Base-by-base conservation (phyloP, 1,140 invertebrate species). In the Drosophila bifasciata region DNA sequence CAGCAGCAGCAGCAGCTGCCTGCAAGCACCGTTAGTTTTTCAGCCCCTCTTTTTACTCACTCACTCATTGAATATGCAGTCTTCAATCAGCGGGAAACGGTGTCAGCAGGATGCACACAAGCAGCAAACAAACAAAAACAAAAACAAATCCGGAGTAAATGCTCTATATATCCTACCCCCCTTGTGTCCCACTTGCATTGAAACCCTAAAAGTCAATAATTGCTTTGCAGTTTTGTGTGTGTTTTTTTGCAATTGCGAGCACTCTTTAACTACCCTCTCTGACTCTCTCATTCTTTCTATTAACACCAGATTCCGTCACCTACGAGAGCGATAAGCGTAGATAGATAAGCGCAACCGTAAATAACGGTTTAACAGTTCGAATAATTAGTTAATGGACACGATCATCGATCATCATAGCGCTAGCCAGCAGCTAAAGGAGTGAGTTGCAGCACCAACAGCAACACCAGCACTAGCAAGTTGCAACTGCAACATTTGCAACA, bases 181-280 rank as follows among this genome's bases (percentile, higher is more conserved):
- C 15, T 3, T 11, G n/a, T 11, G n/a, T 15, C 13, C 15, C 15
- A 23, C 19, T 45, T 13, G 19, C 36, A 45, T 32, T 67, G 68
- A 73, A 73, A 62, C 69, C 58, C 16, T 73, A 63, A 49, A 73
- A 73, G 64, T 68, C 64, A 68, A 68, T 68, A 68, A 51, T 17
- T 51, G 36, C 49, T 7, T 63, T 64, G 61, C 58, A 62, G 41
- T 48, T 51, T 51, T 28, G 23, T 57, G 23, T 36, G 13, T 13
- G 6, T 32, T 32, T 28, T 28, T 28, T 32, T 36, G 32, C 32
- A 13, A 36, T 13, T 11, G 32, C 32, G 4, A 36, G 32, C 32
- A 13, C 32, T 36, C 23, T 28, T 19, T 40, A 28, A 21, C 43
- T 6, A 13, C 41, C 21, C 52, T 23, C 39, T 23, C 36, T 9